Base-by-base conservation (phyloP, 2,888 invertebrate species). In the Drosophila mayaguana region DNA sequence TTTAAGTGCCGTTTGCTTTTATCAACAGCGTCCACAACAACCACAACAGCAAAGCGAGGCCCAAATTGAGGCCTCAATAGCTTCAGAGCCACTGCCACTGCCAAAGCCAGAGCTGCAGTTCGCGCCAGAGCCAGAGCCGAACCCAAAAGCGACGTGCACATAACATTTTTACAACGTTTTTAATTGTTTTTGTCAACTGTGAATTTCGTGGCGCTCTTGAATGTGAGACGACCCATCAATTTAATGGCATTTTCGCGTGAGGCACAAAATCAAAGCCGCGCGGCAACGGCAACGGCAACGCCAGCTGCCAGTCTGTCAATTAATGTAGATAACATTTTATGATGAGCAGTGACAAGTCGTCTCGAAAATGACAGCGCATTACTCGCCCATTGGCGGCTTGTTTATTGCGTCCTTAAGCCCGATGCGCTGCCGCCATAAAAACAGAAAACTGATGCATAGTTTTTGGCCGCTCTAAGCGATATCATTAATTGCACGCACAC, bases 1-100 rank as follows among this genome's bases (percentile, higher is more conserved):
- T 85, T 89, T 86, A 86, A 86, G 86, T 85, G 89, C 76, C 88
- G 88, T 82, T 86, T 85, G 88, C 85, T 86, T 86, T 89, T 86
- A 86, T 86, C 88, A 80, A 80, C 72, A 59, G 55, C 66, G 72
- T 70, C 64, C 72, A 72, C 78, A 87, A 65, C 68, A 72, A 74
- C 64, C 64, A 78, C 68, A 73, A 5, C 32, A 46, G 40, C 53
- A 53, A 32, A 53, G 43, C 25, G 53, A 20, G 18, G 22, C 54
- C 45, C 45, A 46, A 69, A 68, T 61, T 60, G 61, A 57, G 66
- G 64, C 48, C 48, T 40, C 40, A 40, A 54, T 18, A 40, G 54
- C 54, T 12, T 25, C 54, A 54, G 54, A 61, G 45, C 22, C 34
- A 14, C n/a, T 43, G 57, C 34, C 34, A 46, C 14, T 34, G 55